Evolutionary conservation across 2,888 invertebrate genomes (phyloP), one percentile per base, ranked within the genome.

Genomic region (Heliconius sara): DNA sequence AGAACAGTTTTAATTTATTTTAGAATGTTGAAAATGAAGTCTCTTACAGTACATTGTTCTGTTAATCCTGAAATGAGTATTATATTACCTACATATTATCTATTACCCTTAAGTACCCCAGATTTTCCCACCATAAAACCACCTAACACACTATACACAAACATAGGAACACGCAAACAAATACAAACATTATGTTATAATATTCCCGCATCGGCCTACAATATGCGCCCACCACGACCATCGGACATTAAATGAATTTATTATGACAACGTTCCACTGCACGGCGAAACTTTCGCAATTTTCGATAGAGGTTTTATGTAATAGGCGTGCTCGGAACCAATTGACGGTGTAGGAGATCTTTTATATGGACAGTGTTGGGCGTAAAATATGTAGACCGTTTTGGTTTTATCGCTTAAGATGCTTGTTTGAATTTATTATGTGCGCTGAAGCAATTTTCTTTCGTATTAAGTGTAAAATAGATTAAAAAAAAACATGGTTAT

Each of bases 241-340:
- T 86, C 85, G 82, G 84, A 86, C 88, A 86, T 88, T 87, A 88
- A 89, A 91, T 91, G 89, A 92, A 91, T 92, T 90, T 90, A 90
- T 91, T 90, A 91, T 90, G 89, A 89, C 85, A 82, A 77, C 83
- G 82, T 83, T 83, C 74, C 83, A 81, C 83, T 52, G 22, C 52
- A 22, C 7, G 52, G 85, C 80, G 84, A 85, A 90, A 91, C 87
- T 91, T 90, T 88, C 85, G 89, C 87, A 89, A 90, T 91, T 89
- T 88, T 85, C 88, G 84, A 87, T 89, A 88, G 86, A 84, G 84
- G 83, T 79, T 80, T 85, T 84, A 84, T 85, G 85, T 85, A 83
- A 87, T 82, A 81, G 85, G 78, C 79, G 80, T 82, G 80, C 77
- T 74, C 79, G 79, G 78, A 80, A 77, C 78, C 79, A 75, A 81